Evolutionary conservation across 1,140 invertebrate genomes (phyloP).

Genomic region (Bombus polaris): DNA sequence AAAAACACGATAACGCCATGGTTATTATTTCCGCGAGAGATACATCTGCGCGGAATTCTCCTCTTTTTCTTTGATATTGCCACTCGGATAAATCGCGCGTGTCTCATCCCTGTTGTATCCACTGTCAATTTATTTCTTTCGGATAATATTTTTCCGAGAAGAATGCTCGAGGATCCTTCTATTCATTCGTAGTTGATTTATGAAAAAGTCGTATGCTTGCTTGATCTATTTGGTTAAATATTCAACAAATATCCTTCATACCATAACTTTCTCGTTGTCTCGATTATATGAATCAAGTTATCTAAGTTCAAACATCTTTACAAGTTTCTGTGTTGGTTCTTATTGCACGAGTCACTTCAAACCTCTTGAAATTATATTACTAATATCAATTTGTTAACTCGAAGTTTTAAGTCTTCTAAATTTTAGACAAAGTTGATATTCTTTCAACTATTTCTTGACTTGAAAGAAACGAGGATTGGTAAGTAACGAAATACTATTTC

Average conservation of each 20-base stretch:
- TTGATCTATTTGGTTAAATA: background rate
- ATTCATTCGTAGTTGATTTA: background rate
- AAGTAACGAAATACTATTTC: no score
- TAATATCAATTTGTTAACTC: no score
- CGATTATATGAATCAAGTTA: background rate
- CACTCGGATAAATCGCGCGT: background rate
- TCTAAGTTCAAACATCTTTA: no score
- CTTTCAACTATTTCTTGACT: no score
- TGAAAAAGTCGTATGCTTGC: background rate
- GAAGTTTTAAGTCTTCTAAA: no score
- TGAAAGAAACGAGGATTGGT: no score
- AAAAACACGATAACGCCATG: constrained; percentile 47
- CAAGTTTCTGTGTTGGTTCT: no score
- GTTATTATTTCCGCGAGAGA: constrained; percentile 39
- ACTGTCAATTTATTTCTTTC: background rate
- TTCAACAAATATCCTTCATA: background rate
- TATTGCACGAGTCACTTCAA: no score
- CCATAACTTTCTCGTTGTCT: background rate
- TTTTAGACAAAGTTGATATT: no score
- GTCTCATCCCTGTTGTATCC: background rate
- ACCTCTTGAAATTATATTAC: no score
- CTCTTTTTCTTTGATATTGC: constrained; percentile 9
- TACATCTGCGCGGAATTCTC: background rate
- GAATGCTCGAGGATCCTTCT: no score
- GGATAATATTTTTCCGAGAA: background rate